phyloP scores from a whole-genome alignment of 2,113 vertebrate species.

The Pteropus alecto region DNA sequence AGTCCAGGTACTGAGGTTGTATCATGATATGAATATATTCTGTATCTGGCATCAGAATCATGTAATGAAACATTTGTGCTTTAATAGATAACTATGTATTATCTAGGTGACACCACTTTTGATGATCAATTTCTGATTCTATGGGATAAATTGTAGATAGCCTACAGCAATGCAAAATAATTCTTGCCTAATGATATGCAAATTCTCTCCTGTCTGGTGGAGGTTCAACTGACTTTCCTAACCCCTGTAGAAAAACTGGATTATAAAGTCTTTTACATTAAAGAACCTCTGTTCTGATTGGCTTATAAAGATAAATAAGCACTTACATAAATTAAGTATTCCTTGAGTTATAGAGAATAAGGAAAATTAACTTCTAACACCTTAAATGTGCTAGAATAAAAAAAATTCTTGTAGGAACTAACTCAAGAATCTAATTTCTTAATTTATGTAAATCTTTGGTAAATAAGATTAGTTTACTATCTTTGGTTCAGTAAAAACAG shows the following conservation, averaged over 20 bases:
- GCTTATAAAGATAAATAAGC: neutral
- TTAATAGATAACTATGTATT: neutral
- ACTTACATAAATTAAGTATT: neutral
- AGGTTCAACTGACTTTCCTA: neutral
- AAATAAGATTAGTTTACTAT: neutral
- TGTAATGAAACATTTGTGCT: neutral
- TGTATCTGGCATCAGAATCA: neutral
- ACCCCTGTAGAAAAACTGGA: neutral
- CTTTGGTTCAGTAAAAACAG: conserved; percentile 3
- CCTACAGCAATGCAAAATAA: neutral
- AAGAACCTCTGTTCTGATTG: neutral
- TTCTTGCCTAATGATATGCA: neutral
- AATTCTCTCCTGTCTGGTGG: neutral
- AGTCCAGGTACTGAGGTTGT: neutral
- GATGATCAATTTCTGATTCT: neutral
- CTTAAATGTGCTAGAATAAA: neutral
- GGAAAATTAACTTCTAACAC: neutral
- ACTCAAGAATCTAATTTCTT: neutral
- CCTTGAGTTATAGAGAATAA: neutral
- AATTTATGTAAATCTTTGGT: neutral
- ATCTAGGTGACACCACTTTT: neutral
- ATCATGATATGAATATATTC: neutral
- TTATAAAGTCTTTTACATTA: neutral
- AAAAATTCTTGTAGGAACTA: neutral
- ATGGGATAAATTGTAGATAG: neutral